Conservation (phyloP, 2,888 invertebrate species). For the Pollenia griseotomentosa region DNA sequence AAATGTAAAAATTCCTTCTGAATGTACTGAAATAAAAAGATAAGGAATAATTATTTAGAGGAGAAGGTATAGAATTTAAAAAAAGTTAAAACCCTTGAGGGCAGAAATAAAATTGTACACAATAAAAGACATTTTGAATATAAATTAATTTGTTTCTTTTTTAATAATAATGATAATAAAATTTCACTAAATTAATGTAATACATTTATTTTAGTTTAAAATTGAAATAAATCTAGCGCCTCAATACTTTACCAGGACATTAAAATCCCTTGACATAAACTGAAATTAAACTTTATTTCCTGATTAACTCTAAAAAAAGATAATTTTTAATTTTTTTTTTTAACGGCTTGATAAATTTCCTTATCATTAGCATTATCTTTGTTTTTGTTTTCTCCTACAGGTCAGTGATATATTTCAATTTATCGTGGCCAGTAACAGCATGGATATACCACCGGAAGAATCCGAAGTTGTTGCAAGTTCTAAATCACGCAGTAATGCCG, state of each 20-base stretch:
- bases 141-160: too few species aligned
- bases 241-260: too few species aligned
- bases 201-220: too few species aligned
- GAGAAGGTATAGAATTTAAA: not conserved
- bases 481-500: constrained; percentile 83
- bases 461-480: constrained; percentile 84
- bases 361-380: constrained; percentile 26
- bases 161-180: too few species aligned
- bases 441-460: constrained; percentile 83
- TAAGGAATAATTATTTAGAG: not conserved
- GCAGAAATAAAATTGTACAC: not conserved
- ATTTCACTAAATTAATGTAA: too few species aligned
- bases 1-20: constrained; percentile 28
- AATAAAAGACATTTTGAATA: not conserved
- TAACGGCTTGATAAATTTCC: not conserved
- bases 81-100: not conserved
- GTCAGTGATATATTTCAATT: constrained; percentile 90
- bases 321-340: not conserved
- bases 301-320: not conserved
- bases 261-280: too few species aligned
- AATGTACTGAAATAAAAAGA: not conserved
- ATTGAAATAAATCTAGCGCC: not conserved
- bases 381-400: constrained; percentile 79
- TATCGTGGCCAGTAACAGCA: constrained; percentile 83
- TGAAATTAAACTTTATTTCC: not conserved